These are phyloP conservation scores for Lethrus apterus DNA, from an alignment of 1,140 invertebrate species.

Conservation along the genomic window DNA sequence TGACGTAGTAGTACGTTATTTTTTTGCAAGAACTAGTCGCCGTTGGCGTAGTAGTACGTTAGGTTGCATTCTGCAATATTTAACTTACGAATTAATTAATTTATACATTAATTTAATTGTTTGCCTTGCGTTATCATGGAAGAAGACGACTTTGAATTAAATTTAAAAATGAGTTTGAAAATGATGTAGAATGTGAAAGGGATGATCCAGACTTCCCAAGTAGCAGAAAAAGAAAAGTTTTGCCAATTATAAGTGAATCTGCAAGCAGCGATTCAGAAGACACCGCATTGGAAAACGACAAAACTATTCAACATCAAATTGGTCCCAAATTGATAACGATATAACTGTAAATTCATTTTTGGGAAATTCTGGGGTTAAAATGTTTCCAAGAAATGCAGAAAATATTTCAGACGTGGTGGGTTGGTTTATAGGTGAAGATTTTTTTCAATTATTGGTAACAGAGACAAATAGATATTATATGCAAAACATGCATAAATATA, in stretches of 20 bases:
- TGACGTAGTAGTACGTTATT: no score
- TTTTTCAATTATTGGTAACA: conserved; percentile 8
- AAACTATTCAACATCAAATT: background rate
- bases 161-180: no score
- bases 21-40: no score
- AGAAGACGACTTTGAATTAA: no score
- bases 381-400: conserved; percentile 4
- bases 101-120: no score
- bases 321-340: no score
- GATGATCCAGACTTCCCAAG: conserved; percentile 1
- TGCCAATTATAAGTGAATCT: background rate
- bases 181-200: background rate
- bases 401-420: conserved; percentile 16
- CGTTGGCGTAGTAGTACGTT: no score
- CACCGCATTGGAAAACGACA: no score
- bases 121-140: no score
- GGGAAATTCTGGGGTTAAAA: background rate
- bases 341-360: background rate
- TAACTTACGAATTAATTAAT: no score
- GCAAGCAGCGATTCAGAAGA: background rate
- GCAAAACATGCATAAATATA: conserved; percentile 30
- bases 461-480: conserved; percentile 19
- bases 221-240: background rate
- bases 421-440: conserved; percentile 16
- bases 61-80: no score